phyloP scores from a whole-genome alignment of 23 tunicate genomes.

The Ascidia mentula region DNA sequence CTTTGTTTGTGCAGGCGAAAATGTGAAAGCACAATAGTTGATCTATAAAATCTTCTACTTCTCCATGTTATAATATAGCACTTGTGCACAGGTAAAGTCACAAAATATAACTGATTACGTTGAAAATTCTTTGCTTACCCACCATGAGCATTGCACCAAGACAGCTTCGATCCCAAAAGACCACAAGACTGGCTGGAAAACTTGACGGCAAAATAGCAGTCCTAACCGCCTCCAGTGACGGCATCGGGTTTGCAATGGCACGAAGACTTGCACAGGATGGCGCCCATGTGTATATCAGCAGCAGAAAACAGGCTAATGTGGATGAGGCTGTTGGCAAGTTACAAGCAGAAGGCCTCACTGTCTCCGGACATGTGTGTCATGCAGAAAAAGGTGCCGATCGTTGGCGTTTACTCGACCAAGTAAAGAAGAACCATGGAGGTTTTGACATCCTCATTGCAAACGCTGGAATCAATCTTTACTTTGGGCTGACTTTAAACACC shows the following conservation, averaged over 20 bases:
- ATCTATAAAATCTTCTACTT: too few relatives aligned
- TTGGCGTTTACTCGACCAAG: conserved; percentile 20
- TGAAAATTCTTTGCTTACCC: too few relatives aligned
- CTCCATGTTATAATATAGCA: too few relatives aligned
- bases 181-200: conserved; percentile 40
- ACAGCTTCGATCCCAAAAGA: too few relatives aligned
- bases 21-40: too few relatives aligned
- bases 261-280: conserved; percentile 37
- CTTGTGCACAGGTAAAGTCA: too few relatives aligned
- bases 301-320: conserved; percentile 58
- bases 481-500: conserved; percentile 53
- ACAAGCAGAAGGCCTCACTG: conserved; percentile 29
- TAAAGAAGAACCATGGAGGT: conserved; percentile 26
- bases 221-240: conserved; percentile 23
- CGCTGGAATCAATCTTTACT: conserved; percentile 75
- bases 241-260: conserved; percentile 47
- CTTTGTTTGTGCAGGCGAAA: too few relatives aligned
- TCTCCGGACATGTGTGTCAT: conserved; percentile 61
- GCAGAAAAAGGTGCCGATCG: conserved; percentile 45
- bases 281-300: conserved; percentile 55
- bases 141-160: too few relatives aligned
- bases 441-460: conserved; percentile 59
- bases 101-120: too few relatives aligned
- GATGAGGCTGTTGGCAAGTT: conserved; percentile 50
- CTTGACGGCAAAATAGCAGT: conserved; percentile 22